phyloP scores from a whole-genome alignment of 2,113 vertebrate genomes.

The Elanus axillaris region DNA sequence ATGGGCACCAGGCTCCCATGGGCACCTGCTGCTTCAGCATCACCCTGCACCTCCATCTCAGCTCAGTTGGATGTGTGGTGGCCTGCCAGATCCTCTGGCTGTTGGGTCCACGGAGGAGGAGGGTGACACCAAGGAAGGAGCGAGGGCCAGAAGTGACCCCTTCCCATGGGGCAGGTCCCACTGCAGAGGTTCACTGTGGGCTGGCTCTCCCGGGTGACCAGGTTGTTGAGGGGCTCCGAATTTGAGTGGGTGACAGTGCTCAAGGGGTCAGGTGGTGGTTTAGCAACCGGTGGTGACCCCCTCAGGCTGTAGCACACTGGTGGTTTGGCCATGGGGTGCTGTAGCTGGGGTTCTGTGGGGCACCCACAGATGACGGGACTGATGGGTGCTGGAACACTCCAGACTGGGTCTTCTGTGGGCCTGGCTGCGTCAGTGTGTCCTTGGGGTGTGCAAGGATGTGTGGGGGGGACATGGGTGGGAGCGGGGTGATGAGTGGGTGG shows the following conservation, averaged over 20 bases:
- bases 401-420: not conserved
- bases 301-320: not conserved
- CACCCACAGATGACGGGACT: rapidly evolving
- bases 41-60: rapidly evolving
- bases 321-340: not conserved
- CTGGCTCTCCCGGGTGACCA: not conserved
- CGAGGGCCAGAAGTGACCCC: not conserved
- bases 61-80: not conserved
- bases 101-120: not conserved
- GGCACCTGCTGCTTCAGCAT: rapidly evolving
- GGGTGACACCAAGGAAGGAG: not conserved
- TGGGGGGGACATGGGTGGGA: not conserved
- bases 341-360: not conserved
- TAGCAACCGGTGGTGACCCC: rapidly evolving
- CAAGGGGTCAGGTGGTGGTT: not conserved
- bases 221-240: rapidly evolving
- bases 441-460: not conserved
- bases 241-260: not conserved
- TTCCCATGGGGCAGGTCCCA: not conserved
- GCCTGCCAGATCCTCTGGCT: not conserved
- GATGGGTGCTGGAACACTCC: not conserved
- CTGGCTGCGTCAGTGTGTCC: rapidly evolving
- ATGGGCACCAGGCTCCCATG: rapidly evolving
- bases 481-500: not conserved
- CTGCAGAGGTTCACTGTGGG: not conserved